A percentile compares a stretch with the other conserved stretches of the same genome.
These are phyloP conservation scores for Neodontobutis hainanensis DNA, from an alignment of 2,113 vertebrate genomes.

Conservation along the genomic window DNA sequence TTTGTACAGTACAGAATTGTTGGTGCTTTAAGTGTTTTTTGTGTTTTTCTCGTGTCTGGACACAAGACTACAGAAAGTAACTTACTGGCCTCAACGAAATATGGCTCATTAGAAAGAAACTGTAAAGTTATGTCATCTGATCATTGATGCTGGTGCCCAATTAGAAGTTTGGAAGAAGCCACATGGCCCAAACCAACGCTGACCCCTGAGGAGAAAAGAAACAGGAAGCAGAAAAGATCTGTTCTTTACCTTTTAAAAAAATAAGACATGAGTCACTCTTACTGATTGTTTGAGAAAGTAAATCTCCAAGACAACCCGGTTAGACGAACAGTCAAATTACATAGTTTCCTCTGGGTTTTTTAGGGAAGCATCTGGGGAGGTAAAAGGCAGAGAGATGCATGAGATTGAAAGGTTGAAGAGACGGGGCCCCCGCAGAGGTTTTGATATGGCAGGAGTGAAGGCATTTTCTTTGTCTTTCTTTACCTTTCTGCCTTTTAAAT, in stretches of 20 bases:
- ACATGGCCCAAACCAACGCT: slow-evolving; percentile 11
- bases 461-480: slow-evolving; percentile 43
- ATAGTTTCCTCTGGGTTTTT: slow-evolving; percentile 28
- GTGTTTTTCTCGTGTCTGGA: not conserved
- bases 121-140: slow-evolving; percentile 37
- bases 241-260: slow-evolving; percentile 31
- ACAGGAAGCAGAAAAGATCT: not conserved
- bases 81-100: not conserved
- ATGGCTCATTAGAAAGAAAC: slow-evolving; percentile 46
- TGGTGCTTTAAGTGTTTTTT: not conserved
- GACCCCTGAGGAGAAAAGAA: slow-evolving; percentile 25
- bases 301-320: slow-evolving; percentile 40
- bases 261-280: slow-evolving; percentile 11
- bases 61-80: not conserved
- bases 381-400: slow-evolving; percentile 18
- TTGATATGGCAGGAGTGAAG: slow-evolving; percentile 34
- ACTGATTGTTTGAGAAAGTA: slow-evolving; percentile 39
- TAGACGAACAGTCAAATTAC: slow-evolving; percentile 17
- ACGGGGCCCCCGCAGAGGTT: slow-evolving; percentile 29
- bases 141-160: slow-evolving; percentile 42
- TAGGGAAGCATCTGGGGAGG: slow-evolving; percentile 34
- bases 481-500: slow-evolving; percentile 49
- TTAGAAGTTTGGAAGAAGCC: slow-evolving; percentile 50
- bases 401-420: slow-evolving; percentile 17
- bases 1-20: slow-evolving; percentile 13